A percentile compares a stretch with the other conserved stretches of the same genome.
Conservation (phyloP, 2,888 invertebrate genomes). For the Sinotaia quadrata region DNA sequence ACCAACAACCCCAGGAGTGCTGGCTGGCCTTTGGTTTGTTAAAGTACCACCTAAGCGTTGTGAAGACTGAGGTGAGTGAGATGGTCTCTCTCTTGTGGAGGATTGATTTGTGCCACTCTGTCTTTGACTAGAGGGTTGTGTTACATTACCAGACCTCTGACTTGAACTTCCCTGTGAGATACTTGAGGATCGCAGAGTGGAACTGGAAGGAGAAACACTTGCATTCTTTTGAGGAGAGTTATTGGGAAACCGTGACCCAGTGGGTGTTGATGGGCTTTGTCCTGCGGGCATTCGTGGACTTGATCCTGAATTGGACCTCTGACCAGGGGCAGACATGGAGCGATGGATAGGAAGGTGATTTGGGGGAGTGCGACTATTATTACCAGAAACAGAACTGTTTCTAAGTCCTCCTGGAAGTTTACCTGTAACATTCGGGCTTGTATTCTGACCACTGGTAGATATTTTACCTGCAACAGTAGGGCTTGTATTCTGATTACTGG, state of each 20-base stretch:
- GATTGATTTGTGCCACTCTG: background rate
- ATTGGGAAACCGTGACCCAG: slow-evolving; percentile 11
- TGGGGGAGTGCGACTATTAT: slow-evolving; percentile 6
- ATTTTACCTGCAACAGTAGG: slow-evolving; percentile 1
- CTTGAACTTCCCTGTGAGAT: background rate
- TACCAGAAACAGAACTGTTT: slow-evolving; percentile 19
- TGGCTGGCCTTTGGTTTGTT: slow-evolving; percentile 17
- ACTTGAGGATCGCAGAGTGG: slow-evolving; percentile 4
- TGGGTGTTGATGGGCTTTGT: slow-evolving; percentile 21
- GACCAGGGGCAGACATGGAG: slow-evolving; percentile 10
- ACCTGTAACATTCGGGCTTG: background rate
- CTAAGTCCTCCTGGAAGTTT: slow-evolving; percentile 3
- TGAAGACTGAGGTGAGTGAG: slow-evolving; percentile 10
- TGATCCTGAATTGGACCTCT: slow-evolving; percentile 3
- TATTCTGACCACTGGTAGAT: background rate
- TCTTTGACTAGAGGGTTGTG: background rate
- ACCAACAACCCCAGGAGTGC: slow-evolving; percentile 3
- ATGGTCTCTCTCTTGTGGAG: slow-evolving; percentile 1
- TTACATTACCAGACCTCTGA: background rate
- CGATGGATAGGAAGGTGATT: slow-evolving; percentile 26
- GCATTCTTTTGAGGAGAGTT: slow-evolving; percentile 7
- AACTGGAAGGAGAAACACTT: slow-evolving; percentile 10
- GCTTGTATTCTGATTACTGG: slow-evolving; percentile 1
- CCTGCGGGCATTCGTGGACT: slow-evolving; percentile 12
- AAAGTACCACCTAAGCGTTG: slow-evolving; percentile 12